A percentile compares a stretch with the other conserved stretches of the same genome.
phyloP scores from a whole-genome alignment of 2,888 invertebrate genomes.

The Linnaemya vulpina region DNA sequence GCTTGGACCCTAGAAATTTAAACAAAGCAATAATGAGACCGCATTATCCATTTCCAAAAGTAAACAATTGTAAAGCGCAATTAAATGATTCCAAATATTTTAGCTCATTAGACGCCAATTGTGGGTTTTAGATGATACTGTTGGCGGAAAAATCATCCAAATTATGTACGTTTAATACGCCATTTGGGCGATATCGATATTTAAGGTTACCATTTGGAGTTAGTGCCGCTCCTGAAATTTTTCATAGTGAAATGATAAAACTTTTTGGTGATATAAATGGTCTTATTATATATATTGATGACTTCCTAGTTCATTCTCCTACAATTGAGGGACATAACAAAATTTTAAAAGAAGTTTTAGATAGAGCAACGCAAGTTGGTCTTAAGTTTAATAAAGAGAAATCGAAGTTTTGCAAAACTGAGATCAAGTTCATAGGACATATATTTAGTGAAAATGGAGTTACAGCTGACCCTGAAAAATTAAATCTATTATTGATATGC shows the following conservation, averaged over 20 bases:
- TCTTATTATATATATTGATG: not conserved
- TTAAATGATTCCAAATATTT: not conserved
- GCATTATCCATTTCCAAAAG: not conserved
- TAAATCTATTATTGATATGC: constrained; percentile 34
- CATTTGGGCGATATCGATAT: not conserved
- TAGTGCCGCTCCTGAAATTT: not conserved
- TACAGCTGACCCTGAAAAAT: constrained; percentile 34
- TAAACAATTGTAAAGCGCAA: not conserved
- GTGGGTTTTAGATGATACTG: not conserved
- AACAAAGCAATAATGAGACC: not conserved
- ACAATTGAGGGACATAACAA: not conserved
- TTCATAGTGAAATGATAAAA: not conserved
- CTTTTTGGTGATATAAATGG: not conserved
- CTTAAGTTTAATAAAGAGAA: not conserved
- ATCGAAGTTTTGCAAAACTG: not conserved
- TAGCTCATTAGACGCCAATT: not conserved
- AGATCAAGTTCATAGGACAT: not conserved
- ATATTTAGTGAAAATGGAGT: constrained; percentile 50
- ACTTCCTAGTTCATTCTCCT: not conserved
- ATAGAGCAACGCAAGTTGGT: not conserved
- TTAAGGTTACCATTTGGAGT: not conserved
- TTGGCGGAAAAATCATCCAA: not conserved
- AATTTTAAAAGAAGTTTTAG: not conserved
- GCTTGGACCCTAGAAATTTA: not conserved
- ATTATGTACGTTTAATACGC: constrained; percentile 2